Base-by-base conservation (phyloP, 1,140 invertebrate species). In the Zaprionus lachaisei region DNA sequence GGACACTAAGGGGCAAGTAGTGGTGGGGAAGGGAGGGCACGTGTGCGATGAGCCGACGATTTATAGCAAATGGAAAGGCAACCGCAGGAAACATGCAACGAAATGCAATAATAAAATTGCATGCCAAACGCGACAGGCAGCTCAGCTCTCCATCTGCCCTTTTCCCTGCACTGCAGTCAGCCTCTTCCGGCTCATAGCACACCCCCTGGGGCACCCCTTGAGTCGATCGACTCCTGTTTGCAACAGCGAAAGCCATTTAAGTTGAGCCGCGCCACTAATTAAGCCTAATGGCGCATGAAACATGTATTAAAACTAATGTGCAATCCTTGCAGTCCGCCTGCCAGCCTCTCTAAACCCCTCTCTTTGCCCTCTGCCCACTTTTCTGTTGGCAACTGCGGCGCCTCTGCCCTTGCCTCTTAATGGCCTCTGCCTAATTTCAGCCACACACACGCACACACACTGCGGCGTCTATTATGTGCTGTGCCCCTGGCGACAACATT, bases 251-350 rank as follows among this genome's bases (percentile, higher is more conserved):
- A 72, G 74, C 44, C 85, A 77, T 89, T 90, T 77, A 72, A 79
- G 71, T 56, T 66, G 65, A 72, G 70, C 58, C 58, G 81, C 28
- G 78, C 78, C 80, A 83, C 83, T 89, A 89, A 89, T 89, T 89
- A 89, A 90, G 84, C 84, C 85, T 89, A 89, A 89, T 89, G 84
- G 85, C 84, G 84, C 84, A 89, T 89, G 84, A 89, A 89, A 89
- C 84, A 89, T 89, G 85, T 81, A 90, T 89, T 87, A 83, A 89
- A 87, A 87, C 84, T 87, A 89, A 89, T 90, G 84, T 89, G 85
- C 81, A 89, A 71, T 77, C 77, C 80, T 47, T 71, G 68, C 77
- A 80, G 58, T 37, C 41, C 63, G 34, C 38, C 17, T 11, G 49
- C 58, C 62, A 54, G 12, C 60, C 61, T 15, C 38, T 11, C 15